These are phyloP conservation scores for Zaprionus capensis DNA, from an alignment of 1,140 invertebrate species.

Conservation along the genomic window DNA sequence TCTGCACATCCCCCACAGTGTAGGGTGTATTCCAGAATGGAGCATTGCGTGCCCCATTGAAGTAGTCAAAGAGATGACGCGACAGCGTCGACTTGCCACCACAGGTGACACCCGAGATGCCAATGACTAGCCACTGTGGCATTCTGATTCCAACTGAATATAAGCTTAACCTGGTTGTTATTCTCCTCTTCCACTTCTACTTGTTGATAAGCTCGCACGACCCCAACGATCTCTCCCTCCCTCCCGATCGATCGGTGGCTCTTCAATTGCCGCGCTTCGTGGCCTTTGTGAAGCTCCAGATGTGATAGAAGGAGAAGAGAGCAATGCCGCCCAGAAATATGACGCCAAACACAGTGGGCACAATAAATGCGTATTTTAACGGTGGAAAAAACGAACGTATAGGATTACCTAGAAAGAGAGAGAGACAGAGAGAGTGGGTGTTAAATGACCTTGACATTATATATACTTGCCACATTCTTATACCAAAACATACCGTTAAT, in stretches of 20 bases:
- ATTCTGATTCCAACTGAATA: constrained; percentile 61
- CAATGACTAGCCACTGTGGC: constrained; percentile 88
- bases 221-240: constrained; percentile 4
- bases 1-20: constrained; percentile 85
- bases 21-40: constrained; percentile 72
- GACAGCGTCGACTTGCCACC: constrained; percentile 92
- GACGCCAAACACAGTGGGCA: constrained; percentile 87
- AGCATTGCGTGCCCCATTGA: constrained; percentile 71
- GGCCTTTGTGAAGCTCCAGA: constrained; percentile 77
- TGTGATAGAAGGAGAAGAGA: constrained; percentile 87
- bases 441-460: constrained; percentile 50
- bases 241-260: neutral
- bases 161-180: neutral
- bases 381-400: constrained; percentile 87
- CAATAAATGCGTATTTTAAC: constrained; percentile 86
- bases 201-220: constrained; percentile 31
- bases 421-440: constrained; percentile 7
- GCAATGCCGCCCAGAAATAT: constrained; percentile 88
- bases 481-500: neutral
- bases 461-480: neutral
- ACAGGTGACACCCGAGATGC: constrained; percentile 91
- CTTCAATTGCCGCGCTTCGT: constrained; percentile 51
- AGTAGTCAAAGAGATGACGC: constrained; percentile 85
- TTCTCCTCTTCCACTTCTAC: neutral
- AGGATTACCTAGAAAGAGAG: constrained; percentile 84